A percentile compares a stretch with the other conserved stretches of the same genome.
phyloP scores from a whole-genome alignment of 1,140 invertebrate genomes.

The Coptotermes formosanus region DNA sequence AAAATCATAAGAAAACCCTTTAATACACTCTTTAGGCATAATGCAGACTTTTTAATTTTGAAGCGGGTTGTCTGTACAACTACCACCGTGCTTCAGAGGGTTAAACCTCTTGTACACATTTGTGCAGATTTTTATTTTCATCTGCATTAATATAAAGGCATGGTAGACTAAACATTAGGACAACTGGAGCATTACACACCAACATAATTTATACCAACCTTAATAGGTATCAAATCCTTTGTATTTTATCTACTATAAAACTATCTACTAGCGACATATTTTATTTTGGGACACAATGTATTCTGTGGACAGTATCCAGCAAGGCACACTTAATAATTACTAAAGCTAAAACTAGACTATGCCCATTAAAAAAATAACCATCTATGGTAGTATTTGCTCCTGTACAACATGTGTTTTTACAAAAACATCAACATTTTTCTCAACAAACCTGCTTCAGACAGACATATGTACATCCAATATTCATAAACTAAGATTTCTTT shows the following conservation, averaged over 20 bases:
- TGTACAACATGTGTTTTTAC: background rate
- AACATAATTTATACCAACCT: background rate
- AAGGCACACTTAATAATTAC: slow-evolving; percentile 11
- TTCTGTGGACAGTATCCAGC: slow-evolving; percentile 11
- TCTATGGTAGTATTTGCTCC: background rate
- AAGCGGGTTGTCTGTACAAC: no score
- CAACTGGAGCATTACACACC: background rate
- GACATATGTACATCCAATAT: background rate
- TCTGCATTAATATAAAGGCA: no score
- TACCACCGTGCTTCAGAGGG: no score
- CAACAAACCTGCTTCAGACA: background rate
- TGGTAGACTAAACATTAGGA: no score
- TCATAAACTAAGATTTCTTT: no score
- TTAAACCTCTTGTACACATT: no score
- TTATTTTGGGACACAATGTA: background rate
- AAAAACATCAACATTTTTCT: background rate
- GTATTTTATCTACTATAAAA: background rate
- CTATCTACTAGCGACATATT: background rate
- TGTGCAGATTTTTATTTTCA: no score
- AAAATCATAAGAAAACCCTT: no score
- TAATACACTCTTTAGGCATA: no score
- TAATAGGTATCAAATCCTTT: background rate
- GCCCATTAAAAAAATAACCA: slow-evolving; percentile 5
- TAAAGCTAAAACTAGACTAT: background rate
- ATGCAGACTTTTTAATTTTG: no score